Evolutionary conservation across 1,140 invertebrate species (phyloP), one percentile per base, ranked within the genome.

Genomic region (Hesperophylax magnus): DNA sequence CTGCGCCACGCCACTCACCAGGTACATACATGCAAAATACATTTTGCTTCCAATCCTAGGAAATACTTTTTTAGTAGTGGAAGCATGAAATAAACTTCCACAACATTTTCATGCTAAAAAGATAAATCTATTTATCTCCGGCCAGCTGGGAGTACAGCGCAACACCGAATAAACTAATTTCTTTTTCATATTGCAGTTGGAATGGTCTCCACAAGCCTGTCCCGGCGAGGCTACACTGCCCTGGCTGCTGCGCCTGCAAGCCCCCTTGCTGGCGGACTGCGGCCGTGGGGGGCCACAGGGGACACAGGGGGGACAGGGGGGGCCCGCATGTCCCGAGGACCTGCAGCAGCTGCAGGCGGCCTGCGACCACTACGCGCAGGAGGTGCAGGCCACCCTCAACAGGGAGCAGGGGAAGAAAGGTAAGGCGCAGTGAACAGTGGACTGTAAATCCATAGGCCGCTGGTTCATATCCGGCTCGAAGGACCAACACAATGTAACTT

Each of bases 171-270:
- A 2, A 65, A n/a, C 20, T 27, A 20, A 15, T 27, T 65, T 9
- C 52, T 74, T 67, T 39, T 4, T 27, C n/a, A 4, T 11, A 1
- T 67, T 75, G 9, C 22, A 83, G 82, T 58, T 84, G 58, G 82
- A 84, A 39, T 84, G 82, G 82, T 77, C 82, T 17, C 79, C 79
- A 1, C 34, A 47, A 3, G 82, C 79, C 15, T 84, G 82, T 71
- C 77, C 79, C 18, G 82, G 82, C 8, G 79, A 81, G 24, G 77
- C 63, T 27, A 79, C 82, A n/a, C 34, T 84, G 7, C 71, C 82
- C 22, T 81, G 79, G 79, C 65, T 84, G 20, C 53, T 81, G 9
- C 60, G 80, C 24, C 31, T 84, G 72, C 77, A 79, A 18, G 71
- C 27, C 14, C 69, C 82, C 7, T 27, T 84, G 60, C 52, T 84